Conservation (phyloP, 2,888 invertebrate species). For the Sarcophaga rosellei region DNA sequence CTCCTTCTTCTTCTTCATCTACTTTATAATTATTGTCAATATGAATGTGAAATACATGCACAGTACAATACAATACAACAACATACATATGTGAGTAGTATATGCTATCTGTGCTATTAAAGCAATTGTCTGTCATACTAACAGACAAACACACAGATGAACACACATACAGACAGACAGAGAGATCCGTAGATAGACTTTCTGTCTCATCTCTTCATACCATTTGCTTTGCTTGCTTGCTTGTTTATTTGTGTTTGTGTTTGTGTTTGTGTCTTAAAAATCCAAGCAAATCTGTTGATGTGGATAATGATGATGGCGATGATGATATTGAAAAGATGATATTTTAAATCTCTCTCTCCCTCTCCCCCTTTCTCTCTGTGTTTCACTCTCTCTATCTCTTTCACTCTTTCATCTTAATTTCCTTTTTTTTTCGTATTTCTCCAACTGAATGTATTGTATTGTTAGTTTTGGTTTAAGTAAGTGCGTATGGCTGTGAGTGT, state of each 20-base stretch:
- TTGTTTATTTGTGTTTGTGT: not conserved
- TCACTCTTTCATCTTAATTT: not conserved
- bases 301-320: not conserved
- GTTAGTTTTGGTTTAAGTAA: not conserved
- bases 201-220: not conserved
- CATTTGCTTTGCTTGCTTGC: not conserved
- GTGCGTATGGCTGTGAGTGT: not conserved
- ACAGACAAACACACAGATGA: not conserved
- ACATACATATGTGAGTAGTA: not conserved
- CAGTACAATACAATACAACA: slow-evolving; percentile 1
- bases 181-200: not conserved
- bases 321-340: slow-evolving; percentile 49
- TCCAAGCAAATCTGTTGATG: slow-evolving; percentile 6
- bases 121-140: not conserved
- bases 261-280: not conserved
- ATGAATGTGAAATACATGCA: not conserved
- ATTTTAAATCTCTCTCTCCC: not conserved
- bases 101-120: not conserved
- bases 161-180: no score
- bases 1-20: not conserved
- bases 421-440: not conserved
- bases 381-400: not conserved
- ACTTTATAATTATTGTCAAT: not conserved
- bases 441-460: slow-evolving; percentile 6
- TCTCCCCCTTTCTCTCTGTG: not conserved